These are phyloP conservation scores for Oligia strigilis DNA, from an alignment of 2,888 invertebrate species.

Conservation along the genomic window DNA sequence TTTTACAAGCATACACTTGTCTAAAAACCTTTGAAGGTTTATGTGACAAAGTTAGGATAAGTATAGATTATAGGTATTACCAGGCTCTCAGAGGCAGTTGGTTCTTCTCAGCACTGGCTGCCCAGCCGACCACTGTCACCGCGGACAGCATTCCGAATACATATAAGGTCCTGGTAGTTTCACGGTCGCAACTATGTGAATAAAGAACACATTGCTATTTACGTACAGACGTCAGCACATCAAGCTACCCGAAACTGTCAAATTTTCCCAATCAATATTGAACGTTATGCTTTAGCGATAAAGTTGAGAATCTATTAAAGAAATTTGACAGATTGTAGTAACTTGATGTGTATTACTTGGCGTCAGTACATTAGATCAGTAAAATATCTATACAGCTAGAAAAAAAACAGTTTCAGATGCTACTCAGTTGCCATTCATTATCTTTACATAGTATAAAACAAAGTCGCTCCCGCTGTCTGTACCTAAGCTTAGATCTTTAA, in stretches of 20 bases:
- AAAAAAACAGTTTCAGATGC: neutral
- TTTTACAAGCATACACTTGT: too few relatives aligned
- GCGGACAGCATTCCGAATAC: conserved; percentile 68
- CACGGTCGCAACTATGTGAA: conserved; percentile 71
- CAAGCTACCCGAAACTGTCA: too few relatives aligned
- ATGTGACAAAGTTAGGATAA: neutral
- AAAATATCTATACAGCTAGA: neutral
- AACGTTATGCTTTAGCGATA: too few relatives aligned
- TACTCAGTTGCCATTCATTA: neutral
- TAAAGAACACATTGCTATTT: conserved; percentile 1
- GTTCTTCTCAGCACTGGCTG: conserved; percentile 75
- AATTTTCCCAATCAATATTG: too few relatives aligned
- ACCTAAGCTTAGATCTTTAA: too few relatives aligned
- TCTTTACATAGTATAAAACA: too few relatives aligned
- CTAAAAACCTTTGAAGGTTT: too few relatives aligned
- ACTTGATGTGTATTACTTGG: too few relatives aligned
- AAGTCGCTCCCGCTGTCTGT: too few relatives aligned
- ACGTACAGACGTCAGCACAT: too few relatives aligned
- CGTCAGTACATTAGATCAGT: neutral
- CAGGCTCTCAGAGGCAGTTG: conserved; percentile 80
- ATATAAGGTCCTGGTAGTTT: conserved; percentile 69
- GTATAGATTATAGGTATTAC: conserved; percentile 63
- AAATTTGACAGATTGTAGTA: too few relatives aligned
- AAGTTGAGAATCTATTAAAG: too few relatives aligned
- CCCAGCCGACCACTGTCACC: conserved; percentile 76